These are phyloP conservation scores for Brevipalpus yothersi DNA, from an alignment of 1,140 invertebrate species.

Conservation along the genomic window DNA sequence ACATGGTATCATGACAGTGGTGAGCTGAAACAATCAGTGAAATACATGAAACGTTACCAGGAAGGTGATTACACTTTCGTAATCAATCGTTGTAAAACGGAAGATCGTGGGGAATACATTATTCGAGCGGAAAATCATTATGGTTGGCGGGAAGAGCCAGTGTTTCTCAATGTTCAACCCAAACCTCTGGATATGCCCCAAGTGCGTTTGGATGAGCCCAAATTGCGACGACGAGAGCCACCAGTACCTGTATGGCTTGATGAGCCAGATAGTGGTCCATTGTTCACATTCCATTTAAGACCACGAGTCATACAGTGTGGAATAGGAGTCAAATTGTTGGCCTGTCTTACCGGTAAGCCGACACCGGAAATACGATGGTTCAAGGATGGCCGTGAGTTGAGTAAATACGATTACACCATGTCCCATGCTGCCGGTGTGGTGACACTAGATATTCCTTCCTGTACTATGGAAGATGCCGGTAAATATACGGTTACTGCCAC, in stretches of 20 bases:
- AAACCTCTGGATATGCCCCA: constrained; percentile 35
- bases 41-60: constrained; percentile 94
- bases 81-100: constrained; percentile 78
- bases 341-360: constrained; percentile 80
- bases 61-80: constrained; percentile 92
- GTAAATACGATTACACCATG: constrained; percentile 68
- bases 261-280: constrained; percentile 67
- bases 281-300: constrained; percentile 86
- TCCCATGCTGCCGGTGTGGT: constrained; percentile 73
- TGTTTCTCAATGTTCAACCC: constrained; percentile 93
- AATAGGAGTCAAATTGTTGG: constrained; percentile 63
- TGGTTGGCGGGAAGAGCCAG: constrained; percentile 80
- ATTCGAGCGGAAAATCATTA: constrained; percentile 94
- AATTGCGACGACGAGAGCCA: constrained; percentile 7
- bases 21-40: constrained; percentile 87
- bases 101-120: constrained; percentile 88
- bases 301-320: constrained; percentile 79
- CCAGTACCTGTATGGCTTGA: constrained; percentile 27
- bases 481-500: constrained; percentile 79
- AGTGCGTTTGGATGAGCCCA: constrained; percentile 10
- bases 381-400: constrained; percentile 72
- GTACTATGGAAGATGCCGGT: constrained; percentile 76
- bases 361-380: constrained; percentile 67
- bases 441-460: constrained; percentile 84
- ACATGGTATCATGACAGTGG: constrained; percentile 83